Evolutionary conservation across 2,888 invertebrate species (phyloP).

Genomic region (Elgonia sp.): DNA sequence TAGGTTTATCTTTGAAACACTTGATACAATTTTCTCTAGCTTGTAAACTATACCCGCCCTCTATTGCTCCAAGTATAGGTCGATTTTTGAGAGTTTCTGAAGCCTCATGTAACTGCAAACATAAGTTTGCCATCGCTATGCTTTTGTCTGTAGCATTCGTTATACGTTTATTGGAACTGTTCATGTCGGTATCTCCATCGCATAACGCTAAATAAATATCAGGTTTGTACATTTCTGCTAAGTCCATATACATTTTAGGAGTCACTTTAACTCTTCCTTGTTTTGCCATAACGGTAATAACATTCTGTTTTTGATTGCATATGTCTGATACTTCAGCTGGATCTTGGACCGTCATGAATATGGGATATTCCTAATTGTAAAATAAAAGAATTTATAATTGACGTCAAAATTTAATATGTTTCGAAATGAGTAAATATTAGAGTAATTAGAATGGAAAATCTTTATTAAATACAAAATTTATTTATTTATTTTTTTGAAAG

Average conservation of each 20-base stretch:
- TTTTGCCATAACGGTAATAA: conserved; percentile 93
- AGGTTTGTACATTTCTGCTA: conserved; percentile 93
- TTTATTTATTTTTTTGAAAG: too few relatives aligned
- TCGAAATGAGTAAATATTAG: too few relatives aligned
- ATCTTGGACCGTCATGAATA: conserved; percentile 90
- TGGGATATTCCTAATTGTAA: conserved; percentile 87
- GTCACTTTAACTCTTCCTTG: conserved; percentile 91
- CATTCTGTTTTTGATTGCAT: conserved; percentile 91
- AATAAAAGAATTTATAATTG: too few relatives aligned
- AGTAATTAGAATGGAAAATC: too few relatives aligned
- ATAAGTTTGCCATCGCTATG: conserved; percentile 90
- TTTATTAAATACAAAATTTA: too few relatives aligned
- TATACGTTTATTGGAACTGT: conserved; percentile 91
- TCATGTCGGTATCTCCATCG: conserved; percentile 92
- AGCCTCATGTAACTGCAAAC: conserved; percentile 90
- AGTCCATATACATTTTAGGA: conserved; percentile 92
- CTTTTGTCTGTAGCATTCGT: conserved; percentile 92
- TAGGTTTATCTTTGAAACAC: conserved; percentile 88
- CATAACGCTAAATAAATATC: conserved; percentile 94
- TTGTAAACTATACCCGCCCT: conserved; percentile 91
- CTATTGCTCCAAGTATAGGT: conserved; percentile 90
- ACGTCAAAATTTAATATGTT: too few relatives aligned
- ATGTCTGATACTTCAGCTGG: conserved; percentile 90
- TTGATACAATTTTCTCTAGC: conserved; percentile 90
- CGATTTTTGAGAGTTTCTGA: conserved; percentile 88